Evolutionary conservation across 2,888 invertebrate species (phyloP).

Genomic region (Byasa hedistus): DNA sequence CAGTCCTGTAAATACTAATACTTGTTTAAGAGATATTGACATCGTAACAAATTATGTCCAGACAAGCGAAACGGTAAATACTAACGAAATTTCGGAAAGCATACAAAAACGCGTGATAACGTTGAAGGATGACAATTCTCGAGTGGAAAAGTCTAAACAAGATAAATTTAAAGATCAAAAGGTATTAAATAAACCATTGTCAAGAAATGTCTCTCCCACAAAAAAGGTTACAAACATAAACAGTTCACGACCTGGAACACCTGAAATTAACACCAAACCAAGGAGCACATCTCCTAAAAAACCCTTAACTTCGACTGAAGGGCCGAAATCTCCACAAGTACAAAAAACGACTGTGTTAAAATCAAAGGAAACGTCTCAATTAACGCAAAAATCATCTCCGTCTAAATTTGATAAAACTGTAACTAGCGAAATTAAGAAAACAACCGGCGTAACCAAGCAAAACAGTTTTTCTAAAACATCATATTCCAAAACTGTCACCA

Average conservation of each 20-base stretch:
- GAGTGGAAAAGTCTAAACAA: conserved; percentile 37
- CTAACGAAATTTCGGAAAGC: conserved; percentile 32
- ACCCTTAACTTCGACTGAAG: conserved; percentile 52
- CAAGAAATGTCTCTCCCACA: conserved; percentile 60
- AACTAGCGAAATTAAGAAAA: conserved; percentile 53
- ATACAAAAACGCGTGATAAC: conserved; percentile 31
- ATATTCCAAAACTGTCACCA: conserved; percentile 46
- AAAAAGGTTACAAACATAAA: conserved; percentile 50
- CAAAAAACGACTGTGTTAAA: conserved; percentile 55
- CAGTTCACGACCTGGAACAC: conserved; percentile 43
- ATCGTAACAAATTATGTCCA: conserved; percentile 38
- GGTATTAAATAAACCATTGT: conserved; percentile 47
- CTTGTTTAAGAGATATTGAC: conserved; percentile 54
- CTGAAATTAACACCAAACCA: conserved; percentile 36
- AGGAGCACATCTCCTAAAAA: conserved; percentile 43
- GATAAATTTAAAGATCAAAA: conserved; percentile 49
- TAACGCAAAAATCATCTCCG: conserved; percentile 56
- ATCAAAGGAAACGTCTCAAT: conserved; percentile 54
- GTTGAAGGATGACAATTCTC: conserved; percentile 34
- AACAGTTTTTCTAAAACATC: conserved; percentile 49
- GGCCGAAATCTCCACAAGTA: conserved; percentile 64
- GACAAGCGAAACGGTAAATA: conserved; percentile 30
- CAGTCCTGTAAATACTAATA: conserved; percentile 53
- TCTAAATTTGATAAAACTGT: conserved; percentile 55
- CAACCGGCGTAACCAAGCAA: conserved; percentile 51